These are phyloP conservation scores for Acleris emargana DNA, from an alignment of 2,888 invertebrate genomes.

Conservation along the genomic window DNA sequence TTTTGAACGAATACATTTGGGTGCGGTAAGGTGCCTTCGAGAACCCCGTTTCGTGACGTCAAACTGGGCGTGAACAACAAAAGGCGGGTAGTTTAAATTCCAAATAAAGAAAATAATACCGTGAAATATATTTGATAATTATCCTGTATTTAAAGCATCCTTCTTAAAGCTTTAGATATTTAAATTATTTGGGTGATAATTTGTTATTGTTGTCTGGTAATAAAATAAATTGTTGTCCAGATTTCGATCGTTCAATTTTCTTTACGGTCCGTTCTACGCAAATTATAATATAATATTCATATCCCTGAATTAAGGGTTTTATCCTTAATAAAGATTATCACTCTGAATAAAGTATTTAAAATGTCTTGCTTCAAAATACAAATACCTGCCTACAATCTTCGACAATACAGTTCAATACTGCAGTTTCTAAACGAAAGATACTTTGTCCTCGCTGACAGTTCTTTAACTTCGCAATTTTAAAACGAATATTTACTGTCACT, in stretches of 20 bases:
- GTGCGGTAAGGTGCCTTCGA: constrained; percentile 76
- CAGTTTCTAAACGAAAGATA: not conserved
- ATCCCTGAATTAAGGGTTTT: not conserved
- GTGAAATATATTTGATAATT: not conserved
- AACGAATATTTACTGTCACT: constrained; percentile 26
- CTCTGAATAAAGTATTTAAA: too few relatives aligned
- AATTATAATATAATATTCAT: not conserved
- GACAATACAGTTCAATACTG: too few relatives aligned
- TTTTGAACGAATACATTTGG: constrained; percentile 59
- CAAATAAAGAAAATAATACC: not conserved
- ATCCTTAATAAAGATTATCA: not conserved
- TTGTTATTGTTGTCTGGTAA: not conserved
- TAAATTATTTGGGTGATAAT: not conserved
- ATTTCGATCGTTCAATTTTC: constrained; percentile 2
- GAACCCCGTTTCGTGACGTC: constrained; percentile 82
- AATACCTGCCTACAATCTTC: too few relatives aligned
- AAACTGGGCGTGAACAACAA: constrained; percentile 80
- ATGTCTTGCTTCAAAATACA: too few relatives aligned
- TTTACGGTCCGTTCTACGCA: constrained; percentile 19
- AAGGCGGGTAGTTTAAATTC: constrained; percentile 60
- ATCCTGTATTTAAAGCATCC: not conserved
- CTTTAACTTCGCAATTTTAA: constrained; percentile 2
- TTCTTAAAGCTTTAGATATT: not conserved
- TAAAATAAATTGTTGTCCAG: not conserved
- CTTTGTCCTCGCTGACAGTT: not conserved